phyloP scores from a whole-genome alignment of 2,797 vertebrate species.

The Sebastes goodei region DNA sequence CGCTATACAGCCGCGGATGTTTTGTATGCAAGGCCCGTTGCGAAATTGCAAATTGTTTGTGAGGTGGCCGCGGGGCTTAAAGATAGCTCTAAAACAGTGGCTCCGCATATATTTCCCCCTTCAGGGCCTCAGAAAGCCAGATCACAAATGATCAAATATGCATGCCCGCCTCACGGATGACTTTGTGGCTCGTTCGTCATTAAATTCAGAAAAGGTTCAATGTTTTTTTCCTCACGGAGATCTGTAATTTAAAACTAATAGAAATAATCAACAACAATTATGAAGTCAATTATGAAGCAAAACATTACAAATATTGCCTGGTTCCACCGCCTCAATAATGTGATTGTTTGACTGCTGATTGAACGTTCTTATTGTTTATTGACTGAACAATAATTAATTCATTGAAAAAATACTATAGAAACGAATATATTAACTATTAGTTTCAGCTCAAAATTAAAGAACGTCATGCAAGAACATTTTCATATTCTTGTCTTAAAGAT shows the following conservation, averaged over 20 bases:
- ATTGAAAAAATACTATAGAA: neutral
- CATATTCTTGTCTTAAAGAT: neutral
- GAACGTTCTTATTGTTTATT: neutral
- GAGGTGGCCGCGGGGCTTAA: conserved; percentile 17
- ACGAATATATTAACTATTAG: neutral
- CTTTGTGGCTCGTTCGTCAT: neutral
- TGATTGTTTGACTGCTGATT: neutral
- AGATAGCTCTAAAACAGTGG: conserved; percentile 14
- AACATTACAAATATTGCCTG: neutral
- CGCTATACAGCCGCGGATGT: neutral
- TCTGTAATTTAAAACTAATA: neutral
- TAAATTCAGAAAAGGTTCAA: neutral
- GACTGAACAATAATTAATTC: neutral
- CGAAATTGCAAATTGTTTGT: neutral
- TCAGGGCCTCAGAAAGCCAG: neutral
- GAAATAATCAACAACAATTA: neutral
- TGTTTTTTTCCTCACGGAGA: neutral
- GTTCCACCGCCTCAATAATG: neutral
- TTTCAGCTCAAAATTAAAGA: neutral
- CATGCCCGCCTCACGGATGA: neutral
- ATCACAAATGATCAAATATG: conserved; percentile 44
- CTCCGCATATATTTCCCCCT: conserved; percentile 10
- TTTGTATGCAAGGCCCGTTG: conserved; percentile 3
- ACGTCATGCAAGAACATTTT: neutral
- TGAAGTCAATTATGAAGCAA: neutral